Evolutionary conservation across 2,888 invertebrate species (phyloP).

Genomic region (Zygogramma bicolorata): DNA sequence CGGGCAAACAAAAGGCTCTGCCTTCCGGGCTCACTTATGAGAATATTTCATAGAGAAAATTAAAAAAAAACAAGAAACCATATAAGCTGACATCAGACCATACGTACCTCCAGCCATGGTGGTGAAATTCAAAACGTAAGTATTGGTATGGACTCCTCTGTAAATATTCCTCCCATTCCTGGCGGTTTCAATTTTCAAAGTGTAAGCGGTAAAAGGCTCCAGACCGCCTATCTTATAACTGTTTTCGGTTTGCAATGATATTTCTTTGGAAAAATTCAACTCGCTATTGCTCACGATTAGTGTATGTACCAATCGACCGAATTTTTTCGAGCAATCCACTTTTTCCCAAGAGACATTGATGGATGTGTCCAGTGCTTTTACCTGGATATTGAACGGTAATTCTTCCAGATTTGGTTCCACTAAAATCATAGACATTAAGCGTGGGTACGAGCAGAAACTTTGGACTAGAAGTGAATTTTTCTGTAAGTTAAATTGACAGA

Average conservation of each 20-base stretch:
- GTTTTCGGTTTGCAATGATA: slow-evolving; percentile 50
- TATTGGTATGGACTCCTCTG: slow-evolving; percentile 43
- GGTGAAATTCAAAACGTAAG: slow-evolving; percentile 52
- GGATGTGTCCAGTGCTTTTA: slow-evolving; percentile 50
- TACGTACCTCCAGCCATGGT: slow-evolving; percentile 59
- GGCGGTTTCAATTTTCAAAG: slow-evolving; percentile 53
- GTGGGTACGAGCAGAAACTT: not conserved
- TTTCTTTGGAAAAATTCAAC: slow-evolving; percentile 43
- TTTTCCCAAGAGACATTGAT: slow-evolving; percentile 58
- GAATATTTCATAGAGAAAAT: no score
- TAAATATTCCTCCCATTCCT: slow-evolving; percentile 51
- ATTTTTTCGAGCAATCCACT: slow-evolving; percentile 53
- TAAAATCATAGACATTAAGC: no score
- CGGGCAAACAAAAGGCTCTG: no score
- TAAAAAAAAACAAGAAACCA: no score
- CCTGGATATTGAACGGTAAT: slow-evolving; percentile 55
- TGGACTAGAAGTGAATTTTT: not conserved
- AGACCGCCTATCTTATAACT: slow-evolving; percentile 52
- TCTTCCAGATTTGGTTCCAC: slow-evolving; percentile 56
- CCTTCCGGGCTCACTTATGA: no score
- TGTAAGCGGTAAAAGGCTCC: slow-evolving; percentile 56
- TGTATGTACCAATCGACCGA: slow-evolving; percentile 56
- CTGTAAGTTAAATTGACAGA: no score
- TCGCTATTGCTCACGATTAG: slow-evolving; percentile 47
- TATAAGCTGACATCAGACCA: no score